Percentiles rank a stretch among this genome's conserved stretches.
Evolutionary conservation across 1,140 invertebrate genomes (phyloP).

Genomic region (Bombus ignitus): DNA sequence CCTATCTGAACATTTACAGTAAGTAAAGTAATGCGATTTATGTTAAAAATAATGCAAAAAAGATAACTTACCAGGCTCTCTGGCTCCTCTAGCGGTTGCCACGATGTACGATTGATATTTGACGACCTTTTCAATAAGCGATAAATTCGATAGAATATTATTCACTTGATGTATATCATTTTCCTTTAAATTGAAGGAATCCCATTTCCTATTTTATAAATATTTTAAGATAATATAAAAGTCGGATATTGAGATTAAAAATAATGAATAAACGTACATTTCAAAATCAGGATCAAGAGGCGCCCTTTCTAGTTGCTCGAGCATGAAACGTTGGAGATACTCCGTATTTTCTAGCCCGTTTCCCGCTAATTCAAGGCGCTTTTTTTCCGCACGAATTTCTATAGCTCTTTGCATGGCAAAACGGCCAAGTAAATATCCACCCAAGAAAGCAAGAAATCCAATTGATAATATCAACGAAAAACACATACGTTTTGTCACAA

Average conservation of each 20-base stretch:
- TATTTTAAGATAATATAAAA: not conserved
- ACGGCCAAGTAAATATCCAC: conserved; percentile 81
- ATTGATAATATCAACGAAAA: conserved; percentile 81
- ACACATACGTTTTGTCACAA: conserved; percentile 83
- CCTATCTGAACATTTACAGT: conserved; percentile 72
- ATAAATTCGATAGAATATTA: conserved; percentile 55
- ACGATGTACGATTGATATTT: conserved; percentile 65
- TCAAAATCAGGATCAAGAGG: conserved; percentile 62
- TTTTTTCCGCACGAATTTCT: conserved; percentile 68
- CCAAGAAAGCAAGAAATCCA: conserved; percentile 81
- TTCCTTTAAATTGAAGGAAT: conserved; percentile 1
- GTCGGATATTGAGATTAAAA: not conserved
- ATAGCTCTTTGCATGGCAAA: conserved; percentile 77
- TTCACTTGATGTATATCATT: conserved; percentile 47
- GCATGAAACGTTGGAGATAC: conserved; percentile 66
- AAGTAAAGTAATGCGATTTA: not conserved
- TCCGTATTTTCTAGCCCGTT: conserved; percentile 73
- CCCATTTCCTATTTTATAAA: conserved; percentile 35
- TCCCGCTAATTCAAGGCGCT: conserved; percentile 69
- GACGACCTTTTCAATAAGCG: conserved; percentile 58
- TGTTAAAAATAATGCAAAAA: not conserved
- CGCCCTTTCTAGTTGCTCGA: conserved; percentile 65
- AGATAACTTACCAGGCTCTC: conserved; percentile 74
- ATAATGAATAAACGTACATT: conserved; percentile 4
- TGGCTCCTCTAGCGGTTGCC: conserved; percentile 69